Percentiles rank a stretch among this genome's conserved stretches.
These are phyloP conservation scores for Aselliscus stoliczkanus DNA, from an alignment of 2,797 vertebrate species.

Conservation along the genomic window DNA sequence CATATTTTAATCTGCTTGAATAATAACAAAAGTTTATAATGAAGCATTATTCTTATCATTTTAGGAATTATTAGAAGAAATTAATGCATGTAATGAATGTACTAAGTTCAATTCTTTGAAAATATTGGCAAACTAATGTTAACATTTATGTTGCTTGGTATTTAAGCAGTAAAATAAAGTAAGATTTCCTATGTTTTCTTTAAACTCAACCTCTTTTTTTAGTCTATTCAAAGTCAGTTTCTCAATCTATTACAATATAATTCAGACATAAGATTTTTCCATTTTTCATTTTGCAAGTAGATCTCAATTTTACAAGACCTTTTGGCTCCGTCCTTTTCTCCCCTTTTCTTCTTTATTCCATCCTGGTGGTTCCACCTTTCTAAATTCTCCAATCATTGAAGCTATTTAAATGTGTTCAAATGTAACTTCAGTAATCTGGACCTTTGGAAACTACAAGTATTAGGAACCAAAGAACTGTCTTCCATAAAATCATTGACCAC, in stretches of 20 bases:
- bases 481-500: not conserved
- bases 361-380: not conserved
- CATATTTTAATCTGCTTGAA: slow-evolving; percentile 20
- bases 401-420: not conserved
- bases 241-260: not conserved
- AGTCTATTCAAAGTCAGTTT: not conserved
- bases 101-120: slow-evolving; percentile 13
- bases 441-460: not conserved
- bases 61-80: not conserved
- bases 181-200: not conserved
- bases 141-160: not conserved
- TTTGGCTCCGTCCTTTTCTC: not conserved
- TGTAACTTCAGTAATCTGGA: not conserved
- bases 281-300: not conserved
- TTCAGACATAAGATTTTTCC: not conserved
- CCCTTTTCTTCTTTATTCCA: not conserved
- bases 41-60: not conserved
- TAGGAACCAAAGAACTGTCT: not conserved
- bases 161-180: not conserved
- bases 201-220: not conserved
- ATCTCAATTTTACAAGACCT: not conserved
- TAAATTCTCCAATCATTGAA: not conserved
- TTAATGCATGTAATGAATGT: not conserved
- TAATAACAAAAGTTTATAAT: not conserved
- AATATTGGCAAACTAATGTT: not conserved